Percentiles rank a stretch among this genome's conserved stretches.
Conservation (phyloP, 2,797 vertebrate species). For the Phoxinus dragarum region DNA sequence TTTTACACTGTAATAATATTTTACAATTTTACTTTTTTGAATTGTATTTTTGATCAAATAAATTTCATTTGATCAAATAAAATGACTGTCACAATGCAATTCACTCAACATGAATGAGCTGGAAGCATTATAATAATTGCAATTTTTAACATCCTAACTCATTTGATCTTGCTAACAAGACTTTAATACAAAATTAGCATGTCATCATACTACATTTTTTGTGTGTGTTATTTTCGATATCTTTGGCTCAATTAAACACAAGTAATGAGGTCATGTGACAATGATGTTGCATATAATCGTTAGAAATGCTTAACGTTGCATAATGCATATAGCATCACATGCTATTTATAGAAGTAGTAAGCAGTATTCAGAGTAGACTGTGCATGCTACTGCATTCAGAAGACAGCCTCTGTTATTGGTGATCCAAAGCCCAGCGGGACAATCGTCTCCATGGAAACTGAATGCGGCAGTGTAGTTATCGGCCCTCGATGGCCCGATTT, state of each 20-base stretch:
- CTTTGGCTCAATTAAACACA: neutral
- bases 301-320: neutral
- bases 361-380: neutral
- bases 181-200: neutral
- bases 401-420: conserved; percentile 68
- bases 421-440: conserved; percentile 69
- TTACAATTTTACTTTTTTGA: neutral
- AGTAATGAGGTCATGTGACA: neutral
- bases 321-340: conserved; percentile 2
- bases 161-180: neutral
- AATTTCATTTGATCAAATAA: too few species aligned
- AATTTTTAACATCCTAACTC: neutral
- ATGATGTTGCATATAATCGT: neutral
- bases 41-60: neutral
- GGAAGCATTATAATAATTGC: neutral
- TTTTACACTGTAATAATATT: neutral
- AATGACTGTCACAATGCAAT: neutral
- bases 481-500: conserved; percentile 47
- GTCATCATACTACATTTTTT: neutral
- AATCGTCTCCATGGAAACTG: conserved; percentile 75
- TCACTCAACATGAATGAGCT: neutral
- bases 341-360: conserved; percentile 1
- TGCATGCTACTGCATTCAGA: conserved; percentile 10
- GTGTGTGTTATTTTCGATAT: too few species aligned
- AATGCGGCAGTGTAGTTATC: conserved; percentile 27